Conservation (phyloP, 2,888 invertebrate genomes). For the Rosalia funebris region DNA sequence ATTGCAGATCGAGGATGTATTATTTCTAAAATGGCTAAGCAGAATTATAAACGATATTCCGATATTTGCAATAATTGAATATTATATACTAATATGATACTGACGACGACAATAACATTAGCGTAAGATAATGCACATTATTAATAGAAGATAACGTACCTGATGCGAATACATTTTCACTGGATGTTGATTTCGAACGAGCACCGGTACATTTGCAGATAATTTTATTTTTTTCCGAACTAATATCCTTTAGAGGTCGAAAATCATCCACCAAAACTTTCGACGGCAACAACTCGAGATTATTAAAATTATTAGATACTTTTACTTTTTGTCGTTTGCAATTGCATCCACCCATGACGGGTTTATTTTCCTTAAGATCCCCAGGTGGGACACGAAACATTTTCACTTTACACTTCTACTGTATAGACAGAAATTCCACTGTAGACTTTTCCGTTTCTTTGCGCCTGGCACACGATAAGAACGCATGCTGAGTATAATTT, state of each 20-base stretch:
- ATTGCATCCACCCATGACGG: background rate
- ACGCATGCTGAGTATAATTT: too few species aligned
- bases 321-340: background rate
- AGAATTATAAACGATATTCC: too few species aligned
- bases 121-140: too few species aligned
- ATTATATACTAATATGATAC: too few species aligned
- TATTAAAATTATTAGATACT: background rate
- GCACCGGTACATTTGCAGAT: background rate
- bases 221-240: slow-evolving; percentile 1
- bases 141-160: too few species aligned
- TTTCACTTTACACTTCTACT: background rate
- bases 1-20: too few species aligned
- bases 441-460: too few species aligned
- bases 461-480: too few species aligned
- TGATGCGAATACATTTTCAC: too few species aligned
- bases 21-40: too few species aligned
- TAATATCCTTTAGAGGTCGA: background rate
- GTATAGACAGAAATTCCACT: background rate
- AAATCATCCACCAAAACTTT: background rate
- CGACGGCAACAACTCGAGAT: background rate
- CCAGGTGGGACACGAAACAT: background rate
- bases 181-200: slow-evolving; percentile 2
- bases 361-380: background rate
- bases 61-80: too few species aligned
- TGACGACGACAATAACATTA: too few species aligned